phyloP scores from a whole-genome alignment of 2,797 vertebrate genomes.

The Ara ararauna region DNA sequence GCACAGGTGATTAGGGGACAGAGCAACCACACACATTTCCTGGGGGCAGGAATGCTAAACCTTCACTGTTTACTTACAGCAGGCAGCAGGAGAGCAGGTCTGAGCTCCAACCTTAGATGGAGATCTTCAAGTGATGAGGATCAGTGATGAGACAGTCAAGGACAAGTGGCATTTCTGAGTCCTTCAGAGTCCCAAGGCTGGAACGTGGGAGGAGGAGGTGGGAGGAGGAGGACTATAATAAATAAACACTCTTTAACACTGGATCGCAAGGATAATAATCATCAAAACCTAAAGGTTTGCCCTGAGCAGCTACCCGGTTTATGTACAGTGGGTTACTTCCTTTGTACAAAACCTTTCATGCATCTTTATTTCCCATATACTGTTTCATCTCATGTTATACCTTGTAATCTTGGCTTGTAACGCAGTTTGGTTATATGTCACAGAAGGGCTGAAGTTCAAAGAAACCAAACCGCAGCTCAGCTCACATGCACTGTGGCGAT shows the following conservation, averaged over 20 bases:
- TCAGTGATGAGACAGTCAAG: fast-evolving
- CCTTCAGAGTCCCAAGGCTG: neutral
- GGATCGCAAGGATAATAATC: slow-evolving; percentile 41
- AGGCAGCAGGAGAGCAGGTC: neutral
- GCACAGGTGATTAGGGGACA: neutral
- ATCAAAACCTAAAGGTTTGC: slow-evolving; percentile 39
- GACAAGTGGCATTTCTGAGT: neutral
- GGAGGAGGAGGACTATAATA: slow-evolving; percentile 15
- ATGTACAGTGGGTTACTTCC: slow-evolving; percentile 17
- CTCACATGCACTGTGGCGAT: fast-evolving
- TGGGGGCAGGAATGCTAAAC: neutral
- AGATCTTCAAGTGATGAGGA: neutral
- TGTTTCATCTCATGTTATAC: slow-evolving; percentile 28
- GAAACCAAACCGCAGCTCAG: neutral
- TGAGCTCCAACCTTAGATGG: neutral
- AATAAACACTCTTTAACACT: slow-evolving; percentile 34
- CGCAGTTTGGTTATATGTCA: slow-evolving; percentile 1
- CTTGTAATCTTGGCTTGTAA: slow-evolving; percentile 43
- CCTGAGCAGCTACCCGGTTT: slow-evolving; percentile 13
- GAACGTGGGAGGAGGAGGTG: neutral
- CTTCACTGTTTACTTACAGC: neutral
- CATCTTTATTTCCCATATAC: slow-evolving; percentile 38
- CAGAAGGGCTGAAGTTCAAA: slow-evolving; percentile 5
- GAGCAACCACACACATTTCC: neutral
- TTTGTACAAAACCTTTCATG: slow-evolving; percentile 47